Percentiles rank a stretch among this genome's conserved stretches.
Evolutionary conservation across 2,113 vertebrate species (phyloP).

Genomic region (Tyrannus savana): DNA sequence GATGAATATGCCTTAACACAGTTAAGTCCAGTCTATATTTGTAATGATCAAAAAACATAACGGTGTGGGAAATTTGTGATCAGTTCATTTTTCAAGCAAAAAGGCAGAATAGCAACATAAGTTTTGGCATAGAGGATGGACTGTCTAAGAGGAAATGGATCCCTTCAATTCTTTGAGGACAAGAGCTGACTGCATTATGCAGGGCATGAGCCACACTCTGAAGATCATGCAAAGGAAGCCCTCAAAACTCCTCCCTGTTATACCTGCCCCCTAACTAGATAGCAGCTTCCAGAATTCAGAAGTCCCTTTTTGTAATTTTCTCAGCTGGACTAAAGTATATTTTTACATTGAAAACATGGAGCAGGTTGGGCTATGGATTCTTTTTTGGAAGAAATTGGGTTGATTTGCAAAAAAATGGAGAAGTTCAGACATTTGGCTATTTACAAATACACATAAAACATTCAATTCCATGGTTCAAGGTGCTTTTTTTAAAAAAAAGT

Average conservation of each 20-base stretch:
- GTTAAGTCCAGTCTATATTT: neutral
- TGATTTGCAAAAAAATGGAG: neutral
- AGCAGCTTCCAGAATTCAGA: neutral
- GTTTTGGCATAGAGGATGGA: neutral
- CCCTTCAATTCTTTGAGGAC: neutral
- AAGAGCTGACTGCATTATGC: neutral
- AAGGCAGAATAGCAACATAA: neutral
- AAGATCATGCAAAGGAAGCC: neutral
- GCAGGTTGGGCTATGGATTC: no score
- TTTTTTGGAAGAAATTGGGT: neutral
- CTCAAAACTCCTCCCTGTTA: neutral
- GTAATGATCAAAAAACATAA: neutral
- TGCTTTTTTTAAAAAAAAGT: neutral
- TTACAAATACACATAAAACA: neutral
- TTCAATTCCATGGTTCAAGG: neutral
- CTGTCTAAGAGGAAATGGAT: neutral
- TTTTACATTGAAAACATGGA: neutral
- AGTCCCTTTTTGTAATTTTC: neutral
- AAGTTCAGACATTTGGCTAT: neutral
- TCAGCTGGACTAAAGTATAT: neutral
- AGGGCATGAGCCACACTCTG: neutral
- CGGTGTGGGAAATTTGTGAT: neutral
- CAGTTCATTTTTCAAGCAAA: neutral
- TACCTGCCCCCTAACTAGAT: neutral
- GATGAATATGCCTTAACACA: neutral